Percentiles rank a stretch among this genome's conserved stretches.
Conservation (phyloP, 2,113 vertebrate species). For the Quiscalus mexicanus region DNA sequence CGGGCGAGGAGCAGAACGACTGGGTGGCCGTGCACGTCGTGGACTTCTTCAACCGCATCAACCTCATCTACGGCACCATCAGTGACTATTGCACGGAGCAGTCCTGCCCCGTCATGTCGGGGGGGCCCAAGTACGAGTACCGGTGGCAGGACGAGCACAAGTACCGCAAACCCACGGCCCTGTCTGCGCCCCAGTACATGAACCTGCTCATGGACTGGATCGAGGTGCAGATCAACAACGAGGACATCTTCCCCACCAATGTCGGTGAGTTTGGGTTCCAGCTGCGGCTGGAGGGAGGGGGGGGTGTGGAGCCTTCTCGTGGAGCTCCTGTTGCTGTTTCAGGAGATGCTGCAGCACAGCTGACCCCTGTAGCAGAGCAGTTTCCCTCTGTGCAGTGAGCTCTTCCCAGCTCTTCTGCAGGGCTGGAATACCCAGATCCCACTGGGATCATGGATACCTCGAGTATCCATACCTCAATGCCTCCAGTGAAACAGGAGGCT, state of each 20-base stretch:
- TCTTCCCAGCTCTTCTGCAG: background rate
- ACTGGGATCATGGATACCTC: accelerated
- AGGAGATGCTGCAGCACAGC: background rate
- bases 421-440: background rate
- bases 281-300: background rate
- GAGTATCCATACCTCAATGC: background rate
- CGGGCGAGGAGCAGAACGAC: constrained; percentile 90
- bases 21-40: constrained; percentile 98
- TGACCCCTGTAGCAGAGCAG: background rate
- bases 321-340: background rate
- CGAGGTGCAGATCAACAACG: constrained; percentile 96
- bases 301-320: no score
- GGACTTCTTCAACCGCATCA: constrained; percentile 98
- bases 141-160: constrained; percentile 94
- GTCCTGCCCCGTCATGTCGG: constrained; percentile 93
- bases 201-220: constrained; percentile 98
- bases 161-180: constrained; percentile 89
- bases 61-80: constrained; percentile 98
- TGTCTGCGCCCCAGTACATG: constrained; percentile 94
- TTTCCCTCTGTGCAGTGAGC: background rate
- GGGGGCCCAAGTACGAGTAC: constrained; percentile 95
- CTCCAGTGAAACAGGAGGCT: background rate
- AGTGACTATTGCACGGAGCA: constrained; percentile 92
- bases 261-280: constrained; percentile 80
- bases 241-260: constrained; percentile 93